Evolutionary conservation across 2,113 vertebrate species (phyloP).

Genomic region (Xyrauchen texanus): DNA sequence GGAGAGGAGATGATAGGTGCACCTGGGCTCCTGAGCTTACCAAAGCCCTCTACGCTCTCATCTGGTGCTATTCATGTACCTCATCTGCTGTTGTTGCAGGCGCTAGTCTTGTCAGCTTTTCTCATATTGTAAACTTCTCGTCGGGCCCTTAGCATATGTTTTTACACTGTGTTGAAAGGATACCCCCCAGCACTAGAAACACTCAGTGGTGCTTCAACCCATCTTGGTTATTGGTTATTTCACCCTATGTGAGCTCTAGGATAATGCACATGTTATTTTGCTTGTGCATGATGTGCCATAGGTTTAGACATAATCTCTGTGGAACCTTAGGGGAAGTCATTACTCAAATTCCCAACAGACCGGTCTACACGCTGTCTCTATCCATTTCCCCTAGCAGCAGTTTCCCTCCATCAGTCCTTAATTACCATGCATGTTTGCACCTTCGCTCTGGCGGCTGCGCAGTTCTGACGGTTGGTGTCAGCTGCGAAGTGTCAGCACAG

Average conservation of each 20-base stretch:
- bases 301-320: background rate
- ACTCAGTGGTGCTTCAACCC: background rate
- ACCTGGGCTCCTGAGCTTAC: constrained; percentile 8
- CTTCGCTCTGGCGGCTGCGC: constrained; percentile 65
- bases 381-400: constrained; percentile 19
- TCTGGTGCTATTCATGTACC: constrained; percentile 17
- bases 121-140: constrained; percentile 18
- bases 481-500: constrained; percentile 38
- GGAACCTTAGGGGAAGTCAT: constrained; percentile 10
- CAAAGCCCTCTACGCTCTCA: constrained; percentile 5
- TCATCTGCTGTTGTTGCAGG: constrained; percentile 33
- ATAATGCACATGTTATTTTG: constrained; percentile 19
- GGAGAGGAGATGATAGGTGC: constrained; percentile 3
- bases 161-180: background rate
- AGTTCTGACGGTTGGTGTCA: constrained; percentile 38
- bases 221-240: constrained; percentile 22
- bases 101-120: constrained; percentile 33
- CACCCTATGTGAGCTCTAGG: constrained; percentile 26
- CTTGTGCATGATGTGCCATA: constrained; percentile 1
- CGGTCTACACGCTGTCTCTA: constrained; percentile 17
- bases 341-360: constrained; percentile 33
- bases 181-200: background rate
- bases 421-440: constrained; percentile 74
- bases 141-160: constrained; percentile 13
- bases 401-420: constrained; percentile 52